Evolutionary conservation across 2,888 invertebrate genomes (phyloP), one percentile per base, ranked within the genome.

Genomic region (Melieria picta): DNA sequence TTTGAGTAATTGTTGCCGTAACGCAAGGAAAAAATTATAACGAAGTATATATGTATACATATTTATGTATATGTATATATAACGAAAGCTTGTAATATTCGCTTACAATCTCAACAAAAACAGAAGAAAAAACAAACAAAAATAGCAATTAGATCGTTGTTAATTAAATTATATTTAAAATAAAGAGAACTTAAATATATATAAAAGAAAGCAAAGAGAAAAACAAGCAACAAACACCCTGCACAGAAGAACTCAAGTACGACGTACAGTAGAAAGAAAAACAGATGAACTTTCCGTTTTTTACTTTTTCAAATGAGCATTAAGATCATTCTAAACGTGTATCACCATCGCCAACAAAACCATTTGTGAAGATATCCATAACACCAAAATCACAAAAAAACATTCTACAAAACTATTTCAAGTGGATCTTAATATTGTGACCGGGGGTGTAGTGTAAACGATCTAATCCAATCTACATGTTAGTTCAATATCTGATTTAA

Each of bases 151-250:
- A 80, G 79, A 78, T 80, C 79, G 80, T 81, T 81, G 80, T 81
- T 81, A 81, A 81, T 80, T 81, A 80, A 80, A 80, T 81, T 81
- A 80, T 81, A 81, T 79, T 79, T 81, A 79, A 81, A 81, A 79
- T 77, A 78, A 79, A 79, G 77, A 76, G 74, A 77, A 74, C 74
- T 75, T 74, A 77, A 77, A 75, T 75, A 76, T 77, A 80, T 75
- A 73, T 76, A 77, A 75, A 77, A 76, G 52, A 77, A 77, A 76
- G 75, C 30, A 30, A 30, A 30, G 30, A 30, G 30, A 30, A 72
- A 76, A 77, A 76, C 55, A 75, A 75, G 77, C 76, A 72, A 69
- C 50, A 71, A 71, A 30, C 30, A 73, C 72, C 65, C 63, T 71
- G 63, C 71, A 73, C 73, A 73, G 61, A 74, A 74, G 69, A 71